Percentiles rank a stretch among this genome's conserved stretches.
Evolutionary conservation across 2,113 vertebrate species (phyloP).

Genomic region (Colinus virginianus): DNA sequence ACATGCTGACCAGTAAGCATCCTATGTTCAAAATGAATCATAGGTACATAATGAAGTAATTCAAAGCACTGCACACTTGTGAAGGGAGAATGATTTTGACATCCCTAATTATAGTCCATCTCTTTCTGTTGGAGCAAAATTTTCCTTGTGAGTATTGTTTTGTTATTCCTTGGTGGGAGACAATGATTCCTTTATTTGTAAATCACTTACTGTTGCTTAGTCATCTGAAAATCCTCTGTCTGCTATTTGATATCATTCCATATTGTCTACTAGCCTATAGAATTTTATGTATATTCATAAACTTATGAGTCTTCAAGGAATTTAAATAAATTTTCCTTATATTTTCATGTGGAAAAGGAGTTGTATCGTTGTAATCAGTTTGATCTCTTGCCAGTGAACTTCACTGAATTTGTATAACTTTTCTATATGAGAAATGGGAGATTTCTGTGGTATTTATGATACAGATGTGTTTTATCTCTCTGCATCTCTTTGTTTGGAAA

Average conservation of each 20-base stretch:
- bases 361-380: neutral
- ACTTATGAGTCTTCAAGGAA: neutral
- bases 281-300: neutral
- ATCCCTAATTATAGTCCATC: neutral
- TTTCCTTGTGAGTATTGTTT: neutral
- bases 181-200: constrained; percentile 13
- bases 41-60: neutral
- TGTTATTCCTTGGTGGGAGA: neutral
- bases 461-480: neutral
- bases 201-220: neutral
- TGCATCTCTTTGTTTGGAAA: neutral
- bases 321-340: neutral
- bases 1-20: neutral
- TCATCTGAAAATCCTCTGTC: neutral
- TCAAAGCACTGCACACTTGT: neutral
- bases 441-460: neutral
- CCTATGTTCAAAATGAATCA: neutral
- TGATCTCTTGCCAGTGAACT: neutral
- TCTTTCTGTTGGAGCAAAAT: neutral
- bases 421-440: neutral
- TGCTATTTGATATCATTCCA: neutral
- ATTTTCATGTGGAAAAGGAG: neutral
- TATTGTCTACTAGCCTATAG: neutral
- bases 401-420: neutral
- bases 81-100: neutral